Evolutionary conservation across 2,888 invertebrate species (phyloP).

Genomic region (Rapana venosa): DNA sequence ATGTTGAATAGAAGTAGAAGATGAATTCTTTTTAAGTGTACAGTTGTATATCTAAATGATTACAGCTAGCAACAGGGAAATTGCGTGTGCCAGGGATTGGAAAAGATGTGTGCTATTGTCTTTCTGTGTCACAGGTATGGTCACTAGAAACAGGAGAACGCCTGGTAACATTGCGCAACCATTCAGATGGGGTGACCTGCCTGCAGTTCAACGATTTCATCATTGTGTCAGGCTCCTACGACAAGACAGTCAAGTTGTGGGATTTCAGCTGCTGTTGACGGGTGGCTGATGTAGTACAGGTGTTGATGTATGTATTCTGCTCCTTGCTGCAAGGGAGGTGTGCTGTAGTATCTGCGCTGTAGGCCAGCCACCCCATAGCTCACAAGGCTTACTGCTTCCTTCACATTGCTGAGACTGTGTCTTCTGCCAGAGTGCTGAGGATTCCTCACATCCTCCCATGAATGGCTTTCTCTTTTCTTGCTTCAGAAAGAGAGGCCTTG

Average conservation of each 20-base stretch:
- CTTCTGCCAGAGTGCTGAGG: not conserved
- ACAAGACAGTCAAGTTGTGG: conserved; percentile 81
- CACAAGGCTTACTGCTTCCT: not conserved
- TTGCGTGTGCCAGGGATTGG: not conserved
- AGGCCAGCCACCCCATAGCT: not conserved
- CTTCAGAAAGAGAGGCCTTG: not conserved
- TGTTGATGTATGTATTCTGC: not conserved
- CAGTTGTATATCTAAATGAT: too few species aligned
- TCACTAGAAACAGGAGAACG: conserved; percentile 79
- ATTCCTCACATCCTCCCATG: too few species aligned
- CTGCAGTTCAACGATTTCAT: conserved; percentile 81
- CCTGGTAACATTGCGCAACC: conserved; percentile 80
- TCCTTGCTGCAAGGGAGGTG: too few species aligned
- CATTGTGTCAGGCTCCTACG: conserved; percentile 81
- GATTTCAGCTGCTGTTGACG: conserved; percentile 78
- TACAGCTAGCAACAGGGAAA: too few species aligned
- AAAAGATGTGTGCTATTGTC: not conserved
- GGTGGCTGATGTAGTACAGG: not conserved
- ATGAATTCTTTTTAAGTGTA: too few species aligned
- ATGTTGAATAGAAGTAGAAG: too few species aligned
- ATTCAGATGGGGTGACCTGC: conserved; percentile 81
- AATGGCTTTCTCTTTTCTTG: not conserved
- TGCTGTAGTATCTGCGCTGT: not conserved
- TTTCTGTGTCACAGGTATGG: conserved; percentile 78
- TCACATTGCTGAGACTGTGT: not conserved